Conservation (phyloP, 2,888 invertebrate genomes). For the Drosophila anceps region DNA sequence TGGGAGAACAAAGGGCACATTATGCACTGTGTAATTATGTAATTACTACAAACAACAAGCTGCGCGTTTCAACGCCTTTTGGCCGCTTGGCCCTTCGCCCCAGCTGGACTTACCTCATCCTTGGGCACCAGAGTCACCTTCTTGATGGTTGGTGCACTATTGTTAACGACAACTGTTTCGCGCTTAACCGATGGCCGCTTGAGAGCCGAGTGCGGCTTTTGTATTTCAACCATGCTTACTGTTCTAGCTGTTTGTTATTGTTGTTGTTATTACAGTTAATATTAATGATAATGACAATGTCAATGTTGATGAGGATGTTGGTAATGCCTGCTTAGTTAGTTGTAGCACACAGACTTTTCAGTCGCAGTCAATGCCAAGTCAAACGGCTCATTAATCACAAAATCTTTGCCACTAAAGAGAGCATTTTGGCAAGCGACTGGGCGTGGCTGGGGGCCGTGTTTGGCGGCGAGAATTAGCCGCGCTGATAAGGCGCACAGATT, state of each 20-base stretch:
- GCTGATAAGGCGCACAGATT: constrained; percentile 39
- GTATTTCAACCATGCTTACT: constrained; percentile 83
- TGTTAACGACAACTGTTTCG: constrained; percentile 85
- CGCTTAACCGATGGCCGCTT: constrained; percentile 84
- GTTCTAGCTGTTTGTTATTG: constrained; percentile 8
- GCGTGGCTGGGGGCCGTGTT: not conserved
- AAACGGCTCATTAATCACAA: constrained; percentile 74
- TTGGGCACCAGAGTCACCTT: constrained; percentile 85
- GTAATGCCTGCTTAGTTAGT: constrained; percentile 31
- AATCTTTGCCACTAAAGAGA: constrained; percentile 33
- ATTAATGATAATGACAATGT: constrained; percentile 10
- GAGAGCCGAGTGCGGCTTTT: constrained; percentile 84
- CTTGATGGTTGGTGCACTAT: constrained; percentile 84
- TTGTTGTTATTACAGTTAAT: constrained; percentile 20
- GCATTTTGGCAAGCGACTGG: not conserved
- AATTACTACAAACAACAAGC: constrained; percentile 29
- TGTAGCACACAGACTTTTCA: constrained; percentile 4
- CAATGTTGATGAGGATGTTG: constrained; percentile 17
- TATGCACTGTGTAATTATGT: constrained; percentile 43
- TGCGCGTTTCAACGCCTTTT: not conserved
- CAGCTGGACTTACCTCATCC: constrained; percentile 84
- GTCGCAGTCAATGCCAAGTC: constrained; percentile 34
- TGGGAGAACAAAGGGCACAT: constrained; percentile 23
- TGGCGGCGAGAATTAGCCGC: constrained; percentile 28
- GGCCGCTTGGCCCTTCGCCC: not conserved